Percentiles rank a stretch among this genome's conserved stretches.
These are phyloP conservation scores for Aspidiotus destructor DNA, from an alignment of 2,888 invertebrate genomes.

Conservation along the genomic window DNA sequence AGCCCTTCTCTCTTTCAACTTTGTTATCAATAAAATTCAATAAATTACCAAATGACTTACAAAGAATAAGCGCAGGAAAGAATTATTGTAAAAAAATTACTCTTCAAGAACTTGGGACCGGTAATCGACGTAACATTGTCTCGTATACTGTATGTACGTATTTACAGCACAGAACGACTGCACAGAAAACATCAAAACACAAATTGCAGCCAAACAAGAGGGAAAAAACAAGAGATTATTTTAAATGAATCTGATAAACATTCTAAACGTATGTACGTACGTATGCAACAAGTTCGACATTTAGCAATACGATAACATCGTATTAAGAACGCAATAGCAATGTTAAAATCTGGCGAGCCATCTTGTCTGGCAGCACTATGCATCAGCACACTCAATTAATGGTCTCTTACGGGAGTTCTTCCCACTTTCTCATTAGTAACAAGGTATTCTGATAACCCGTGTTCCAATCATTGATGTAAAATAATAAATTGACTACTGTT, in stretches of 20 bases:
- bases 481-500: slow-evolving; percentile 28
- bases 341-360: slow-evolving; percentile 30
- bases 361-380: slow-evolving; percentile 27
- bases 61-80: too few relatives aligned
- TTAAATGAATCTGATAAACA: slow-evolving; percentile 21
- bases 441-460: slow-evolving; percentile 19
- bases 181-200: slow-evolving; percentile 5
- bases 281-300: slow-evolving; percentile 28
- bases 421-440: slow-evolving; percentile 31
- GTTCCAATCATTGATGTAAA: slow-evolving; percentile 29
- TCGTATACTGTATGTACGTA: too few relatives aligned
- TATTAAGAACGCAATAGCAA: slow-evolving; percentile 25
- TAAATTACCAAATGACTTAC: too few relatives aligned
- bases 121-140: too few relatives aligned
- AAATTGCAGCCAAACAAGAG: slow-evolving; percentile 10
- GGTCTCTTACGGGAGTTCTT: slow-evolving; percentile 28
- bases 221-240: slow-evolving; percentile 11
- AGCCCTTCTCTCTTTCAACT: too few relatives aligned
- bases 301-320: slow-evolving; percentile 27
- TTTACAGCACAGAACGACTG: too few relatives aligned
- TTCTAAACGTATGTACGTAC: slow-evolving; percentile 11
- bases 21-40: too few relatives aligned
- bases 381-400: slow-evolving; percentile 29
- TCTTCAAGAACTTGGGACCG: too few relatives aligned
- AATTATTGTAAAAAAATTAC: too few relatives aligned